Evolutionary conservation across 2,113 vertebrate species (phyloP).

Genomic region (Hemibagrus wyckioides): DNA sequence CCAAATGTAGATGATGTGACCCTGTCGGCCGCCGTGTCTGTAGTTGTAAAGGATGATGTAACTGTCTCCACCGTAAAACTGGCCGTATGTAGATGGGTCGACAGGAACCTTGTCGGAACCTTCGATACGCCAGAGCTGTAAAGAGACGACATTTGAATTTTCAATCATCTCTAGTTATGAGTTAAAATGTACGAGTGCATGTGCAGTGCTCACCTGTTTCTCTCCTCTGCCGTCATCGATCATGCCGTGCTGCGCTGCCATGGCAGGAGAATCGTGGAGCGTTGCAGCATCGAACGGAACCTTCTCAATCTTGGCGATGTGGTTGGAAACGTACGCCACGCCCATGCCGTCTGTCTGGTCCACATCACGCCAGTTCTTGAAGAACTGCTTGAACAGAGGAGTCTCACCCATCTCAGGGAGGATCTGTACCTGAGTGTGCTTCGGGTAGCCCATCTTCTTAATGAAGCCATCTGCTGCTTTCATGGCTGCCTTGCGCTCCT

Average conservation of each 20-base stretch:
- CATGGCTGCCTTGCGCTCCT: conserved; percentile 90
- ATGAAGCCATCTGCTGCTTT: conserved; percentile 93
- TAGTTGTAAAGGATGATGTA: conserved; percentile 96
- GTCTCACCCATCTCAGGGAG: conserved; percentile 94
- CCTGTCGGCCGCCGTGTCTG: conserved; percentile 77
- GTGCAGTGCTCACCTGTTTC: conserved; percentile 75
- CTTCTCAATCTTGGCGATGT: conserved; percentile 89
- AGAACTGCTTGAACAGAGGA: conserved; percentile 97
- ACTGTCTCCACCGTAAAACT: conserved; percentile 96
- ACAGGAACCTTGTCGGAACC: conserved; percentile 83
- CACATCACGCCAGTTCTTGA: conserved; percentile 94
- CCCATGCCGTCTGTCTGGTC: conserved; percentile 91
- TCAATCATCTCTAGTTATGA: background rate
- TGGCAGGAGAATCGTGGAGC: conserved; percentile 85
- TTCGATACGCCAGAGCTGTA: conserved; percentile 92
- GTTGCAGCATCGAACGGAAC: conserved; percentile 86
- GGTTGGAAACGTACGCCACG: conserved; percentile 85
- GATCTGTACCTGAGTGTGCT: conserved; percentile 91
- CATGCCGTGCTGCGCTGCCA: conserved; percentile 98
- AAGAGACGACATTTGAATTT: background rate
- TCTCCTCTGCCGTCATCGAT: conserved; percentile 87
- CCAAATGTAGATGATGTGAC: conserved; percentile 98
- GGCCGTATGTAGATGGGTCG: conserved; percentile 78
- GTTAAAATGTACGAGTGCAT: background rate
- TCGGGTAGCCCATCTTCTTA: conserved; percentile 92